Evolutionary conservation across 2,888 invertebrate genomes (phyloP).

Genomic region (Plutella xylostella): DNA sequence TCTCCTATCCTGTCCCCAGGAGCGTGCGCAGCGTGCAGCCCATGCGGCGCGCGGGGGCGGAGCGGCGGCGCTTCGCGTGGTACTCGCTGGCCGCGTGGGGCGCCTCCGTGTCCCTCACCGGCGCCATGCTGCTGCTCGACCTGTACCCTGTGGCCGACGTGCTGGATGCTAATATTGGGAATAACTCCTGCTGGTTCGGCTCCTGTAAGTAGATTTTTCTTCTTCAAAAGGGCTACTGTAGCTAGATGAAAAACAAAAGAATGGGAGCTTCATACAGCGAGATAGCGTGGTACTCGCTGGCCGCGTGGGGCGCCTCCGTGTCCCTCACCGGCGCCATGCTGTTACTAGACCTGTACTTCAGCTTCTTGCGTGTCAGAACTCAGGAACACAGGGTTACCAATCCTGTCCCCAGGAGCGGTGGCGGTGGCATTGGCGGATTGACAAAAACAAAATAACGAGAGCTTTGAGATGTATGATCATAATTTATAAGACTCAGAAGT

Average conservation of each 20-base stretch:
- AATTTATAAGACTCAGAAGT: too few relatives aligned
- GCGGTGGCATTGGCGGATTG: too few relatives aligned
- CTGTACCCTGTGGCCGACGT: constrained; percentile 39
- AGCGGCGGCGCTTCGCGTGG: constrained; percentile 69
- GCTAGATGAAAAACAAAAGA: too few relatives aligned
- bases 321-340: constrained; percentile 66
- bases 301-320: constrained; percentile 77
- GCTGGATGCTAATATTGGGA: constrained; percentile 73
- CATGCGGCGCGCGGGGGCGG: constrained; percentile 49
- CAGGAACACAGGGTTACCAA: too few relatives aligned
- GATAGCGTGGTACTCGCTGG: constrained; percentile 74
- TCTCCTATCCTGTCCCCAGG: constrained; percentile 27
- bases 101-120: constrained; percentile 67
- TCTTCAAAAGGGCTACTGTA: too few relatives aligned
- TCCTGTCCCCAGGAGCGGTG: too few relatives aligned
- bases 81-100: constrained; percentile 83
- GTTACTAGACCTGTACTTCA: constrained; percentile 64
- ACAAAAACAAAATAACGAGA: too few relatives aligned
- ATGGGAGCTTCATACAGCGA: too few relatives aligned
- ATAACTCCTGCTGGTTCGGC: constrained; percentile 75
- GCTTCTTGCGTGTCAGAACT: too few relatives aligned
- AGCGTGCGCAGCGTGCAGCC: constrained; percentile 59
- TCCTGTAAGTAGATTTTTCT: constrained; percentile 50
- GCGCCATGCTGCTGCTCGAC: constrained; percentile 67
- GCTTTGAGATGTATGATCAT: too few relatives aligned